Conservation (phyloP, 2,113 vertebrate genomes). For the Elephas maximus region DNA sequence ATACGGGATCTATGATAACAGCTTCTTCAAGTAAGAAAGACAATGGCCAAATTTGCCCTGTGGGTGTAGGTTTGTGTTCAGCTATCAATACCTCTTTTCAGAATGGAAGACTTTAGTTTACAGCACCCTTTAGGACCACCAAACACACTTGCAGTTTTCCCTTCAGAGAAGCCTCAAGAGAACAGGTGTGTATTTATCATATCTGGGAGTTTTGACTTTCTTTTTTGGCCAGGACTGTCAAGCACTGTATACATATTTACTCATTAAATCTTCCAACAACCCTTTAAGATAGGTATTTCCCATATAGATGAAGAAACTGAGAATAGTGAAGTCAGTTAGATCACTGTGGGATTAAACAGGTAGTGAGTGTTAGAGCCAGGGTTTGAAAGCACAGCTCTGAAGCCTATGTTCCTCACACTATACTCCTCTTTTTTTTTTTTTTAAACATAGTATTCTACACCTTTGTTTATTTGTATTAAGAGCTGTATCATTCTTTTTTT, state of each 20-base stretch:
- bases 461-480: no score
- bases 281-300: neutral
- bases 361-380: neutral
- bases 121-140: neutral
- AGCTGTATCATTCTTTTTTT: no score
- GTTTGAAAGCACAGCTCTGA: neutral
- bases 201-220: neutral
- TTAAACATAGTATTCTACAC: no score
- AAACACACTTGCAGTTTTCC: neutral
- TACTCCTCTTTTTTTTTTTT: neutral
- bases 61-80: neutral
- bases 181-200: neutral
- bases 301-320: neutral
- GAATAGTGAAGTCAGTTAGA: neutral
- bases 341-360: neutral
- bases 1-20: constrained; percentile 35
- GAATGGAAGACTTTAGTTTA: constrained; percentile 16
- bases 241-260: neutral
- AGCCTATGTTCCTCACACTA: neutral
- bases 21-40: constrained; percentile 10
- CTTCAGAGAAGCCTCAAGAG: constrained; percentile 12
- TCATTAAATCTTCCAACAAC: neutral
- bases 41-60: neutral
- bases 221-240: neutral
- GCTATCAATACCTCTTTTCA: neutral